Evolutionary conservation across 2,888 invertebrate genomes (phyloP).

Genomic region (Tillus elongatus): DNA sequence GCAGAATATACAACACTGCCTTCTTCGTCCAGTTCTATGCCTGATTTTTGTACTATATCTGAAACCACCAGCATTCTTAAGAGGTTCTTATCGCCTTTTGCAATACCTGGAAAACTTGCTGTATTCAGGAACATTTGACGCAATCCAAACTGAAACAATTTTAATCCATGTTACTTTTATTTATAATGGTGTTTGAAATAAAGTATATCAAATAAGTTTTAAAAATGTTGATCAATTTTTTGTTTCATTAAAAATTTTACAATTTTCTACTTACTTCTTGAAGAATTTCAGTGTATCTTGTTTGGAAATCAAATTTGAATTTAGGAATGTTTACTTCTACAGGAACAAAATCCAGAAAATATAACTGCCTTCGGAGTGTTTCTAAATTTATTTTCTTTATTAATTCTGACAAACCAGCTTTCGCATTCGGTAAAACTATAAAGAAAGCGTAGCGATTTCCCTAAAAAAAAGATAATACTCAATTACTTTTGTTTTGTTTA

Average conservation of each 20-base stretch:
- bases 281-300: slow-evolving; percentile 51
- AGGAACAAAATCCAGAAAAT: slow-evolving; percentile 48
- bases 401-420: slow-evolving; percentile 53
- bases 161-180: too few relatives aligned
- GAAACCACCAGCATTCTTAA: slow-evolving; percentile 48
- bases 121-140: slow-evolving; percentile 61
- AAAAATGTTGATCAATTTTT: too few relatives aligned
- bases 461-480: slow-evolving; percentile 43
- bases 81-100: slow-evolving; percentile 44
- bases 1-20: slow-evolving; percentile 64
- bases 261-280: slow-evolving; percentile 54
- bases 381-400: slow-evolving; percentile 49
- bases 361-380: slow-evolving; percentile 49
- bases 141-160: slow-evolving; percentile 56
- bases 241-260: too few relatives aligned
- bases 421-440: slow-evolving; percentile 57
- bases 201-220: too few relatives aligned
- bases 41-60: slow-evolving; percentile 64
- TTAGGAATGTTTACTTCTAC: slow-evolving; percentile 62
- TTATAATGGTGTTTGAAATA: slow-evolving; percentile 7
- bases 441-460: slow-evolving; percentile 67
- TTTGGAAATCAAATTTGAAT: slow-evolving; percentile 63
- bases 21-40: slow-evolving; percentile 67
- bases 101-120: slow-evolving; percentile 62
- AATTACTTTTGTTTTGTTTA: too few relatives aligned